phyloP scores from a whole-genome alignment of 2,888 invertebrate species.

The Busseola fusca region DNA sequence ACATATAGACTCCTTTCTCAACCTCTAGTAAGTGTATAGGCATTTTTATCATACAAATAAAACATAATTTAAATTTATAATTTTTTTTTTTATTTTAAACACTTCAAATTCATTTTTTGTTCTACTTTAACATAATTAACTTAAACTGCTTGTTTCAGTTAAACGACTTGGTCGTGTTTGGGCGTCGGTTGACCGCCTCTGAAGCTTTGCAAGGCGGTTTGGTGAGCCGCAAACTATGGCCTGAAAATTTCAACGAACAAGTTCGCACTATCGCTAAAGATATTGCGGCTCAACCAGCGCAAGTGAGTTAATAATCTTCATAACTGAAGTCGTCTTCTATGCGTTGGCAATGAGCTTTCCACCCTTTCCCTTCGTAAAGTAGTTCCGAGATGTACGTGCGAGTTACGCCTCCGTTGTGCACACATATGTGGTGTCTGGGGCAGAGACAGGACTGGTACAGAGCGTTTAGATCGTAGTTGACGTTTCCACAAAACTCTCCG shows the following conservation, averaged over 20 bases:
- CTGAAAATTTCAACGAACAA: constrained; percentile 93
- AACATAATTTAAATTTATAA: neutral
- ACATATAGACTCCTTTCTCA: too few relatives aligned
- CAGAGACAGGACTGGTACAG: constrained; percentile 91
- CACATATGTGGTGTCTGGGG: constrained; percentile 89
- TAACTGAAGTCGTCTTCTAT: constrained; percentile 73
- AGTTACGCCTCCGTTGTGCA: constrained; percentile 84
- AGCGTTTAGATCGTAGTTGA: constrained; percentile 88
- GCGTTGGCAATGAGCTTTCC: constrained; percentile 88
- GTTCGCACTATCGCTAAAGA: constrained; percentile 91
- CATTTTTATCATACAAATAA: neutral
- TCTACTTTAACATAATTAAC: constrained; percentile 20
- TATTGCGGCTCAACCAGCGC: constrained; percentile 92
- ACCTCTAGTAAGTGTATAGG: too few relatives aligned
- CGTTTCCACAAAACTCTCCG: constrained; percentile 90
- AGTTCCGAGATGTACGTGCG: constrained; percentile 86
- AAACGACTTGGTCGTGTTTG: constrained; percentile 84
- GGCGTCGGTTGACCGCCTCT: constrained; percentile 93
- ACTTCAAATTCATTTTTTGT: neutral
- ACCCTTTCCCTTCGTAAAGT: constrained; percentile 88
- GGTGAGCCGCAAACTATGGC: constrained; percentile 94
- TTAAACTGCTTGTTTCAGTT: constrained; percentile 69
- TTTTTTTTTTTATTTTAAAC: neutral
- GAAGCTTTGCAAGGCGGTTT: constrained; percentile 94
- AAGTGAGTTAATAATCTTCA: constrained; percentile 89